phyloP scores from a whole-genome alignment of 2,888 invertebrate genomes.

The Drosophila tripunctata region DNA sequence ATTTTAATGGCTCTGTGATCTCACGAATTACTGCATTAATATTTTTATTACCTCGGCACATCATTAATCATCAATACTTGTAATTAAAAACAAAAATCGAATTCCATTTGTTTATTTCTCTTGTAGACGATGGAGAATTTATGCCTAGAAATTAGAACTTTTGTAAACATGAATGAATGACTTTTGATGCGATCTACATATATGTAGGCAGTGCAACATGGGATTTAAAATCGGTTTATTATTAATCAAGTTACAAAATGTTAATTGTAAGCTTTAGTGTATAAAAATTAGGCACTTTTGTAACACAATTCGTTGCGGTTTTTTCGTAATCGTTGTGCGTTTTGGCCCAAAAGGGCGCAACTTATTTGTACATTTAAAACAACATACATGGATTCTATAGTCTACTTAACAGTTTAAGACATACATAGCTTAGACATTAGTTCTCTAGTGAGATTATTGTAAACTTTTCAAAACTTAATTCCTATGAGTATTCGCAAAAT shows the following conservation, averaged over 20 bases:
- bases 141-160: constrained; percentile 14
- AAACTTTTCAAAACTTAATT: constrained; percentile 45
- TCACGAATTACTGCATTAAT: background rate
- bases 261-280: constrained; percentile 59
- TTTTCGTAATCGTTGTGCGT: constrained; percentile 30
- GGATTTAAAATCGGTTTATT: constrained; percentile 68
- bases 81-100: background rate
- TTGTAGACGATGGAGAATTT: constrained; percentile 25
- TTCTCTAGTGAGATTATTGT: constrained; percentile 20
- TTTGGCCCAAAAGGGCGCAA: constrained; percentile 35
- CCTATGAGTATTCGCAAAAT: constrained; percentile 63
- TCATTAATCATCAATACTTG: background rate
- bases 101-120: constrained; percentile 25
- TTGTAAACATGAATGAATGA: constrained; percentile 12
- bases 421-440: constrained; percentile 4
- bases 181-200: background rate
- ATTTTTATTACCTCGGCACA: background rate
- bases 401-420: constrained; percentile 3
- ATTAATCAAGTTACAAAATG: constrained; percentile 67
- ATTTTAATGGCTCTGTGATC: constrained; percentile 2
- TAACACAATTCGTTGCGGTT: constrained; percentile 47
- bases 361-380: constrained; percentile 58
- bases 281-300: constrained; percentile 45
- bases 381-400: constrained; percentile 37
- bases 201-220: background rate